These are phyloP conservation scores for Sitophilus oryzae DNA, from an alignment of 1,140 invertebrate species.

Conservation along the genomic window DNA sequence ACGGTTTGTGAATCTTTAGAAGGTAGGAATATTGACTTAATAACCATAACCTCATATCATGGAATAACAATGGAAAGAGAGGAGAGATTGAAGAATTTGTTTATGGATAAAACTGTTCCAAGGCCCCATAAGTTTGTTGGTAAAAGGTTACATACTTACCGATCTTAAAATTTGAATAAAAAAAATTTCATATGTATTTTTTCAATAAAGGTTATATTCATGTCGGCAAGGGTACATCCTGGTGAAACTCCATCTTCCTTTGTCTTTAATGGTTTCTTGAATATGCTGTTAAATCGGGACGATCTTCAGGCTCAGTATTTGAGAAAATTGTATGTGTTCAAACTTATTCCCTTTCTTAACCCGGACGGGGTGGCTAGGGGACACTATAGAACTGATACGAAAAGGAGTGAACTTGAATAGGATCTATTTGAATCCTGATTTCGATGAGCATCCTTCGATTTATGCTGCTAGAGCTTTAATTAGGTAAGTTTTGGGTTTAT, in stretches of 20 bases:
- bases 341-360: slow-evolving; percentile 88
- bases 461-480: slow-evolving; percentile 74
- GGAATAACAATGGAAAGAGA: slow-evolving; percentile 68
- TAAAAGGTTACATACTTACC: slow-evolving; percentile 71
- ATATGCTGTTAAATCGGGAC: slow-evolving; percentile 66
- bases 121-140: slow-evolving; percentile 67
- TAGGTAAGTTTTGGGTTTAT: slow-evolving; percentile 48
- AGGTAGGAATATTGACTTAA: slow-evolving; percentile 73
- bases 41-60: slow-evolving; percentile 82
- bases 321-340: slow-evolving; percentile 79
- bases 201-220: slow-evolving; percentile 63
- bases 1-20: slow-evolving; percentile 77
- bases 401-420: slow-evolving; percentile 85
- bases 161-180: too few relatives aligned
- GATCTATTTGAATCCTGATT: slow-evolving; percentile 72
- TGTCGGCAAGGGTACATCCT: slow-evolving; percentile 87
- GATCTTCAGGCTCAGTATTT: slow-evolving; percentile 68
- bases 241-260: slow-evolving; percentile 93
- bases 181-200: too few relatives aligned
- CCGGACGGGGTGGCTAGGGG: slow-evolving; percentile 87
- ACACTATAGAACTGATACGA: slow-evolving; percentile 84
- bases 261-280: slow-evolving; percentile 87
- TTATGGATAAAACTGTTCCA: slow-evolving; percentile 60
- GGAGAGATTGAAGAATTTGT: slow-evolving; percentile 66
- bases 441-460: slow-evolving; percentile 73